phyloP scores from a whole-genome alignment of 1,140 invertebrate genomes.

The Lithobius niger region DNA sequence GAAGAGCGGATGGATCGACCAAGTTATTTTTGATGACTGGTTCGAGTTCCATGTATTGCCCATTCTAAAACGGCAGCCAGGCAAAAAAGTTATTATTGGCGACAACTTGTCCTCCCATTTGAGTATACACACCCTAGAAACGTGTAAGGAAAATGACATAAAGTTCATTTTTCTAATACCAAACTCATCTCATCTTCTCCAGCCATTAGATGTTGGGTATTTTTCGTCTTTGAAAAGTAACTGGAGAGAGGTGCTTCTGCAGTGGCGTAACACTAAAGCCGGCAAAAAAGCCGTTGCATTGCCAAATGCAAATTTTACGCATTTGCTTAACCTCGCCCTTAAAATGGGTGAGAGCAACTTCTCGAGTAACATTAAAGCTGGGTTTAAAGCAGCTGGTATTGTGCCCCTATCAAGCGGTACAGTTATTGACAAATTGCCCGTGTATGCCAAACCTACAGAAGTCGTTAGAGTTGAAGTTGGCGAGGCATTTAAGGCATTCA shows the following conservation, averaged over 20 bases:
- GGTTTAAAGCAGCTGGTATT: too few species aligned
- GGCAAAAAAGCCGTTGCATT: too few species aligned
- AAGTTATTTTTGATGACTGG: background rate
- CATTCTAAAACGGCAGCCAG: conserved; percentile 15
- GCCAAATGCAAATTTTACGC: too few species aligned
- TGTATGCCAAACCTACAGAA: too few species aligned
- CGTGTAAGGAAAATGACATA: conserved; percentile 26
- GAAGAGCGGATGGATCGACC: conserved; percentile 21
- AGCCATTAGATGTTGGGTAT: conserved; percentile 32
- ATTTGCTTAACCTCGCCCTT: too few species aligned
- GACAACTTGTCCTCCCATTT: conserved; percentile 17
- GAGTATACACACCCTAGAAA: background rate
- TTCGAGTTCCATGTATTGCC: conserved; percentile 13
- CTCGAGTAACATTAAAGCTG: too few species aligned
- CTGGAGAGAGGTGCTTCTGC: conserved; percentile 19
- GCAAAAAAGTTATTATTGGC: conserved; percentile 15
- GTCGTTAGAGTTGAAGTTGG: too few species aligned
- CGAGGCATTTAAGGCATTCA: too few species aligned
- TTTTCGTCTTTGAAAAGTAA: conserved; percentile 28
- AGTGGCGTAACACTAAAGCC: too few species aligned
- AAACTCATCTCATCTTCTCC: conserved; percentile 29
- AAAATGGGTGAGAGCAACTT: too few species aligned
- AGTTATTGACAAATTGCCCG: too few species aligned
- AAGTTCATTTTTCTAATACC: conserved; percentile 28
- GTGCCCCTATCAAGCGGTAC: too few species aligned